These are phyloP conservation scores for Bostrychus sinensis DNA, from an alignment of 2,113 vertebrate species.

Conservation along the genomic window DNA sequence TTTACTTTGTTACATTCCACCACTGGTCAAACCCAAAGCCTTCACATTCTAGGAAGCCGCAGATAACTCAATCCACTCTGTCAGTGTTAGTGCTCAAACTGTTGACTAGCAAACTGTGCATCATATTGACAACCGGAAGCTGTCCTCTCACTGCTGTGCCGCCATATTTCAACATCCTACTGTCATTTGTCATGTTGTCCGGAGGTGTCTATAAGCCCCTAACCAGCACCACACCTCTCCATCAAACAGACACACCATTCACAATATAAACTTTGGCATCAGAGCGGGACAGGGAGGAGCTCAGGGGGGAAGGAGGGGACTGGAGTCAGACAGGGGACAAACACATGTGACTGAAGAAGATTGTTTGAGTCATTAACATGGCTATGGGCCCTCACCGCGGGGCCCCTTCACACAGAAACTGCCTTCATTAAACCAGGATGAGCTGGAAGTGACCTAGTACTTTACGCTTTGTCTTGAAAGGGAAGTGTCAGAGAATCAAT, in stretches of 20 bases:
- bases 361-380: conserved; percentile 53
- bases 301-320: conserved; percentile 42
- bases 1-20: too few relatives aligned
- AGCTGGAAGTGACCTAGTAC: conserved; percentile 17
- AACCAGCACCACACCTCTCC: conserved; percentile 7
- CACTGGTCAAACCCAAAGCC: background rate
- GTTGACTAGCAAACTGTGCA: background rate
- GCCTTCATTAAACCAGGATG: conserved; percentile 37
- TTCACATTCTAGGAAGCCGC: background rate
- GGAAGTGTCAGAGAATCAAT: background rate
- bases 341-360: conserved; percentile 59
- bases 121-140: background rate
- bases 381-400: conserved; percentile 20
- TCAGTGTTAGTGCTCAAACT: background rate
- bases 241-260: conserved; percentile 46
- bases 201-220: conserved; percentile 20
- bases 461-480: conserved; percentile 10
- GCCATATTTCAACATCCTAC: conserved; percentile 11
- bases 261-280: conserved; percentile 37
- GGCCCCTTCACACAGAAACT: conserved; percentile 42
- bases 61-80: background rate
- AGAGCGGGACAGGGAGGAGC: conserved; percentile 46
- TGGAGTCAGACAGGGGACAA: conserved; percentile 57
- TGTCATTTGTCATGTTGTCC: conserved; percentile 14
- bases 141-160: background rate